phyloP scores from a whole-genome alignment of 2,113 vertebrate species.

The Gila orcuttii region DNA sequence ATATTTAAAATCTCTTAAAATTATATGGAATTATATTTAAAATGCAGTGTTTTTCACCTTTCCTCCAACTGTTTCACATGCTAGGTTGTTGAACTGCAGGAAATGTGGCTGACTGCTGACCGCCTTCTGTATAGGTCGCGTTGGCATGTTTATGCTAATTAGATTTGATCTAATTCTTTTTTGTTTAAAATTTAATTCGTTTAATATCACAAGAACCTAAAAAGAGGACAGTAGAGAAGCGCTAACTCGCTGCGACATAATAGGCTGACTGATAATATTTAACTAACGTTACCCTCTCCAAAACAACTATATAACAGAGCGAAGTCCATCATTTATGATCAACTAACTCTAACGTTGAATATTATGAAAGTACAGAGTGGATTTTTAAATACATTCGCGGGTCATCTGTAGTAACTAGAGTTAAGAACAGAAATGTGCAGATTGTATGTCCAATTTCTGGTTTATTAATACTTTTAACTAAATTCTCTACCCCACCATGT shows the following conservation, averaged over 20 bases:
- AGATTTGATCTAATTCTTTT: neutral
- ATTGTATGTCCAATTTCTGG: neutral
- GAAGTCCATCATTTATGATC: slow-evolving; percentile 32
- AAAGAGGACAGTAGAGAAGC: neutral
- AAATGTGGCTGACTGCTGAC: slow-evolving; percentile 63
- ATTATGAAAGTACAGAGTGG: neutral
- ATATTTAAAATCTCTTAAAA: neutral
- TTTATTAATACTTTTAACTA: neutral
- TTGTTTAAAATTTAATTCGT: neutral
- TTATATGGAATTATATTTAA: neutral
- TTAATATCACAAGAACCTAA: neutral
- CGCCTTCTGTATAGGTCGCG: slow-evolving; percentile 36
- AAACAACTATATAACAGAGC: slow-evolving; percentile 34
- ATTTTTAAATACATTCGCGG: neutral
- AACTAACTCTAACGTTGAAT: neutral
- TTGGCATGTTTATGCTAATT: slow-evolving; percentile 53
- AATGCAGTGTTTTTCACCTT: slow-evolving; percentile 64
- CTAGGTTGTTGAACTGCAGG: slow-evolving; percentile 74
- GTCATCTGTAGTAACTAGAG: neutral
- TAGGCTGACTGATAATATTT: slow-evolving; percentile 30
- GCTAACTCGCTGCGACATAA: slow-evolving; percentile 9
- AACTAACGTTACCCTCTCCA: neutral
- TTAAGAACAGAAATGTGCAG: neutral
- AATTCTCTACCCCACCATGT: neutral
- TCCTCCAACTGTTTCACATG: slow-evolving; percentile 71